Evolutionary conservation across 2,888 invertebrate species (phyloP).

Genomic region (Rhagophthalmus giganteus): DNA sequence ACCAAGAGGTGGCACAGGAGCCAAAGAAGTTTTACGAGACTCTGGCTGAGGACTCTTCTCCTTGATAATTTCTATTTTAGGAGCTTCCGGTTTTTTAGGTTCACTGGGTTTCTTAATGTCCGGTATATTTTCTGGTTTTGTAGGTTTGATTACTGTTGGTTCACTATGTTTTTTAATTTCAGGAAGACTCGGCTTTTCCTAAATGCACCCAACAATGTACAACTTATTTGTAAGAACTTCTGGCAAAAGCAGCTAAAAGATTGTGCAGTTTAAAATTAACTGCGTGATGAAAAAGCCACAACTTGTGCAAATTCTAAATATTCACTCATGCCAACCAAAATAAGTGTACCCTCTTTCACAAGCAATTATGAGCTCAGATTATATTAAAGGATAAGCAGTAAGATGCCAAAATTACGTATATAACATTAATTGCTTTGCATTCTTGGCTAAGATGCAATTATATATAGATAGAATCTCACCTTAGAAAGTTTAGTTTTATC

Average conservation of each 20-base stretch:
- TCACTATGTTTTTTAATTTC: conserved; percentile 6
- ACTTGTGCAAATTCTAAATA: conserved; percentile 15
- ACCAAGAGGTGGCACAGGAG: conserved; percentile 57
- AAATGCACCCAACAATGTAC: conserved; percentile 9
- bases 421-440: conserved; percentile 24
- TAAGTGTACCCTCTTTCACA: conserved; percentile 22
- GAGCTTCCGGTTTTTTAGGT: conserved; percentile 57
- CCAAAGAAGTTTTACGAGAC: conserved; percentile 71
- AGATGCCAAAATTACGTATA: conserved; percentile 28
- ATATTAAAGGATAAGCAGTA: conserved; percentile 21
- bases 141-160: conserved; percentile 49
- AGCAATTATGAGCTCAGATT: conserved; percentile 29
- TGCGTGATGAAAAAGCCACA: conserved; percentile 18
- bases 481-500: conserved; percentile 54
- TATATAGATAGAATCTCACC: conserved; percentile 40
- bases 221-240: neutral
- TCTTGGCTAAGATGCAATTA: conserved; percentile 24
- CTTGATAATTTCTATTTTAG: conserved; percentile 85
- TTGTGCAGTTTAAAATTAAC: conserved; percentile 8
- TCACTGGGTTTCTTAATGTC: conserved; percentile 52
- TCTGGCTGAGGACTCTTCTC: conserved; percentile 72
- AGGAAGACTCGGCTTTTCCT: conserved; percentile 41
- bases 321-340: conserved; percentile 23
- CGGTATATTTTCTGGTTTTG: conserved; percentile 53
- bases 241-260: neutral